phyloP scores from a whole-genome alignment of 1,140 invertebrate species.

The Melanaphis sacchari region DNA sequence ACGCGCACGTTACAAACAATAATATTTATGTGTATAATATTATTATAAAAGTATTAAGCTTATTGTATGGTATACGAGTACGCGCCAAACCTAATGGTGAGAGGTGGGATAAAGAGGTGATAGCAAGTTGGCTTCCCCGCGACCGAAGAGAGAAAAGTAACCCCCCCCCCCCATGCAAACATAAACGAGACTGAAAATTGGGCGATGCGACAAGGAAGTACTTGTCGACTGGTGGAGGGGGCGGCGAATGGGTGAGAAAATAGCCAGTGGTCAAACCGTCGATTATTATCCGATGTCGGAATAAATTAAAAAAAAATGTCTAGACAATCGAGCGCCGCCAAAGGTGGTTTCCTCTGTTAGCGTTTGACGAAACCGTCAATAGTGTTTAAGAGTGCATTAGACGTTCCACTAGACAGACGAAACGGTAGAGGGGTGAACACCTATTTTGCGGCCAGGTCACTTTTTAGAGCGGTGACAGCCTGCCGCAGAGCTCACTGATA shows the following conservation, averaged over 20 bases:
- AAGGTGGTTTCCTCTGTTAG: neutral
- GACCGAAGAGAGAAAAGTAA: neutral
- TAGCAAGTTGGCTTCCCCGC: neutral
- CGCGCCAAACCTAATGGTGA: neutral
- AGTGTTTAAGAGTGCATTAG: no score
- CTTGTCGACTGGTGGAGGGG: neutral
- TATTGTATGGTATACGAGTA: no score
- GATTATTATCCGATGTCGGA: neutral
- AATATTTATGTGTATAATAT: neutral
- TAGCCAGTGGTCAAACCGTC: neutral
- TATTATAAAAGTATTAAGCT: neutral
- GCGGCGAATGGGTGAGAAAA: neutral
- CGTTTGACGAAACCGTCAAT: neutral
- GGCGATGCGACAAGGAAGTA: neutral
- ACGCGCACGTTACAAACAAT: constrained; percentile 22
- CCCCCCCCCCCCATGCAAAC: neutral
- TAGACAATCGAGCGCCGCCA: neutral
- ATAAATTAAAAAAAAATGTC: neutral
- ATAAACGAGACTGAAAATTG: neutral
- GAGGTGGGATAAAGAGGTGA: no score
- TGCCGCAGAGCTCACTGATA: neutral
- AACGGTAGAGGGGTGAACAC: neutral
- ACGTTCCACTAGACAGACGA: neutral
- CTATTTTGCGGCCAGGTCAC: neutral
- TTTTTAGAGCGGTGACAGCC: neutral